Base-by-base conservation (phyloP, 2,888 invertebrate genomes). In the Morpho deidamia region DNA sequence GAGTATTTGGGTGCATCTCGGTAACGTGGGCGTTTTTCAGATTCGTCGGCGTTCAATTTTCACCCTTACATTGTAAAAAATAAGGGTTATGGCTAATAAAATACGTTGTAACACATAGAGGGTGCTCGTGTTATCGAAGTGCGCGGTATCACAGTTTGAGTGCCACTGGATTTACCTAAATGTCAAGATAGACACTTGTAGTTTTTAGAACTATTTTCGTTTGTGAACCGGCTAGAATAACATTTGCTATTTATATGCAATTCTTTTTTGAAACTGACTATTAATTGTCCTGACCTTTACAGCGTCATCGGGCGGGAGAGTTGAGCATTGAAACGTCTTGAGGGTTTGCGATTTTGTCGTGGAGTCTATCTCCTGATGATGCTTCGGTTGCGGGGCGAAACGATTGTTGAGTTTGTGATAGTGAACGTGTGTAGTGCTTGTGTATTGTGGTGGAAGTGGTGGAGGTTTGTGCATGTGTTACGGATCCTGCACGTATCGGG, bases 101-200 rank as follows among this genome's bases (percentile, higher is more conserved):
- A 50, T 14, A 43, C 45, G 53, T 48, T 55, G 47, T 51, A 50
- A 46, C 12, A 55, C 53, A 45, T 53, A 41, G 45, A 59, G 56
- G 53, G 59, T 46, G 35, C 59, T 59, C 40, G 51, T 54, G 53
- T 56, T 59, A 59, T 59, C 59, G 56, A 55, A 53, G 55, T 56
- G 51, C 56, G 56, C 59, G 59, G 59, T 60, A 60, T 60, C 60
- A 55, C 54, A 42, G 49, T 51, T 53, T 48, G 57, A 58, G 57
- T 44, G 60, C 50, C 60, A 53, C 57, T 55, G 60, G 57, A 53
- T 58, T 51, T 55, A 50, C 55, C 55, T 60, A 55, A 60, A 60
- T 58, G 60, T 60, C 57, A 60, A 60, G 60, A 53, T 51, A 56
- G 48, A 51, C 53, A 53, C 59, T 60, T 58, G 53, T 52, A 52